These are phyloP conservation scores for Phocides pigmalion DNA, from an alignment of 1,140 invertebrate genomes.

Conservation along the genomic window DNA sequence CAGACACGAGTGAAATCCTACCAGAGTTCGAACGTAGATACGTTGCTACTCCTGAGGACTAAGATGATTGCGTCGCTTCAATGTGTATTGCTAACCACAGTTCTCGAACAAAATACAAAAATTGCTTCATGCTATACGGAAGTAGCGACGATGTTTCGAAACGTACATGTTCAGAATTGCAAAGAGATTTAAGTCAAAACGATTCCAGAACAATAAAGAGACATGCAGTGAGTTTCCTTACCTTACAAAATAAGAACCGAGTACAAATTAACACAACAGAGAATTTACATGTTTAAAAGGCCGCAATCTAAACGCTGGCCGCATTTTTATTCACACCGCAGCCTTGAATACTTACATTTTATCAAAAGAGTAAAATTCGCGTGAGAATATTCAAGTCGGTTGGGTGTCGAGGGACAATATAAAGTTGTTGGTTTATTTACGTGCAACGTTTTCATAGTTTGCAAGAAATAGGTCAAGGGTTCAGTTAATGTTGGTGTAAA, in stretches of 20 bases:
- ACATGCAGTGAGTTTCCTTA: no score
- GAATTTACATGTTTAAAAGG: conserved; percentile 20
- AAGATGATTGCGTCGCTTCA: no score
- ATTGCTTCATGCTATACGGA: no score
- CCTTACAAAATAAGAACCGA: not conserved
- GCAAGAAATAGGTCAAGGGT: conserved; percentile 28
- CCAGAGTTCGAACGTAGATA: no score
- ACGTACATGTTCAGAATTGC: no score
- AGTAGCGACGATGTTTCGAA: no score
- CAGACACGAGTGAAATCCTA: no score
- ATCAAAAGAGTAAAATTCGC: conserved; percentile 32
- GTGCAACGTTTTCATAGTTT: conserved; percentile 28
- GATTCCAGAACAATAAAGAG: no score
- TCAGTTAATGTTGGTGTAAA: conserved; percentile 14
- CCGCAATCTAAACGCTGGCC: conserved; percentile 12
- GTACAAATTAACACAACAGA: not conserved
- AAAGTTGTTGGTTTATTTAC: conserved; percentile 36
- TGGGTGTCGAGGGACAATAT: conserved; percentile 31
- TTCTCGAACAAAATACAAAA: no score
- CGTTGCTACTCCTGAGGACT: no score
- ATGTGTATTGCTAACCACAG: no score
- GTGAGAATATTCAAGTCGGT: conserved; percentile 34
- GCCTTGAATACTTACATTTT: conserved; percentile 23
- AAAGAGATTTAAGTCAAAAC: no score
- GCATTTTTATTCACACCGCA: conserved; percentile 21